phyloP scores from a whole-genome alignment of 2,888 invertebrate genomes.

The Caenorhabditis drosophilae region DNA sequence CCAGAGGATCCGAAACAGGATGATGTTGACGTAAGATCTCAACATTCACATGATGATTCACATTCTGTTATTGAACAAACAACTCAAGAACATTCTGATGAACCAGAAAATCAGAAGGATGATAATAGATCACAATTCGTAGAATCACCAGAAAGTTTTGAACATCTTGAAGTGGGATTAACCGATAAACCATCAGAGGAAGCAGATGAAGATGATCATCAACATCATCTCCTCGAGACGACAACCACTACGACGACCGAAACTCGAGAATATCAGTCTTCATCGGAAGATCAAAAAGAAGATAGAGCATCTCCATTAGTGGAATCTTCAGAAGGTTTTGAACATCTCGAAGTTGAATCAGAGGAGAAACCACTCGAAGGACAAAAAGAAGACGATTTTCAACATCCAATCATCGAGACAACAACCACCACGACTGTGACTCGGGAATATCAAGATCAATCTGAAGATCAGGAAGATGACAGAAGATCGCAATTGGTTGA shows the following conservation, averaged over 20 bases:
- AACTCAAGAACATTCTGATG: conserved; percentile 1
- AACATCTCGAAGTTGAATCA: too few species aligned
- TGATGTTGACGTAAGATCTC: too few species aligned
- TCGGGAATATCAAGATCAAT: conserved; percentile 11
- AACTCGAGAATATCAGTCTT: conserved; percentile 2
- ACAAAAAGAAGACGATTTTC: too few species aligned
- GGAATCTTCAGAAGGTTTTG: conserved; percentile 14
- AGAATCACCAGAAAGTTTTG: neutral
- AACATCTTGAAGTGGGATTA: neutral
- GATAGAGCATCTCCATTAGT: neutral
- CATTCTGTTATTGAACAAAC: too few species aligned
- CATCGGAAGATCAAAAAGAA: too few species aligned
- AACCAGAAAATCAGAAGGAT: too few species aligned
- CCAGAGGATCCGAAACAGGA: too few species aligned
- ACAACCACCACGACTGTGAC: conserved; percentile 10
- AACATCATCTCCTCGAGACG: conserved; percentile 8
- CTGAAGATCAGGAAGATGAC: conserved; percentile 1
- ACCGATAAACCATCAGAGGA: neutral
- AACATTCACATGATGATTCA: too few species aligned
- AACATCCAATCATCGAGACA: too few species aligned
- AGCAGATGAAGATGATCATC: neutral
- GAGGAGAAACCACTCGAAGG: too few species aligned
- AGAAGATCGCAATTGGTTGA: too few species aligned
- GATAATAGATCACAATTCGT: neutral
- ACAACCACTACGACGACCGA: conserved; percentile 24